phyloP scores from a whole-genome alignment of 1,140 invertebrate genomes.

The Drosophila arizonae region DNA sequence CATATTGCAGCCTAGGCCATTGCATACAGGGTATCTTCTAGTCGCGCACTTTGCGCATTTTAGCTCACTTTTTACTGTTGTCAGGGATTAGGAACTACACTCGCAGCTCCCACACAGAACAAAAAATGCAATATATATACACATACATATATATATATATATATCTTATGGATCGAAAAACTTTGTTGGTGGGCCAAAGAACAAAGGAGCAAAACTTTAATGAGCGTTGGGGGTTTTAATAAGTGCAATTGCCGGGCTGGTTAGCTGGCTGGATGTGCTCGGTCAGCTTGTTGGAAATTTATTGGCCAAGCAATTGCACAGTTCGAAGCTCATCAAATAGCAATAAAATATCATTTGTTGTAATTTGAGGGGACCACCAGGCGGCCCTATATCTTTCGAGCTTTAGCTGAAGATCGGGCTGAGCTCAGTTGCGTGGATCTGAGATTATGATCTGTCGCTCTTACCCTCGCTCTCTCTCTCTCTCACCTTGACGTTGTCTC shows the following conservation, averaged over 20 bases:
- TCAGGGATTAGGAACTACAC: conserved; percentile 59
- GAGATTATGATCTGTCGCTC: conserved; percentile 15
- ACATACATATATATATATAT: not conserved
- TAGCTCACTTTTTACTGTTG: conserved; percentile 9
- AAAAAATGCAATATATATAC: conserved; percentile 2
- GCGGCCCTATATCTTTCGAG: not conserved
- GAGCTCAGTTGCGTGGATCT: conserved; percentile 10
- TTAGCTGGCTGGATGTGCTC: conserved; percentile 1
- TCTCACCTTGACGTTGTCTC: not conserved
- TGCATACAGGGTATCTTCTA: not conserved
- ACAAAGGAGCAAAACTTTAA: conserved; percentile 43
- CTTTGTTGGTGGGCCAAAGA: conserved; percentile 43
- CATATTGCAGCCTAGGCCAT: too few relatives aligned
- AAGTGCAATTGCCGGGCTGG: conserved; percentile 40
- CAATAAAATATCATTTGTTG: conserved; percentile 78
- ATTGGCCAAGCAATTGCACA: conserved; percentile 68
- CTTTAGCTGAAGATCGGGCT: not conserved
- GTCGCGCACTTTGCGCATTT: not conserved
- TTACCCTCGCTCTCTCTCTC: not conserved
- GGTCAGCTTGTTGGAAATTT: conserved; percentile 43
- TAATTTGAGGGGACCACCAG: conserved; percentile 62
- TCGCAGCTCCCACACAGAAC: conserved; percentile 47
- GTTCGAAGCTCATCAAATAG: conserved; percentile 70
- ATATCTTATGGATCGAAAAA: conserved; percentile 1
- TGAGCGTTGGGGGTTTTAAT: conserved; percentile 47